Evolutionary conservation across 2,113 vertebrate species (phyloP).

Genomic region (Python bivittatus): DNA sequence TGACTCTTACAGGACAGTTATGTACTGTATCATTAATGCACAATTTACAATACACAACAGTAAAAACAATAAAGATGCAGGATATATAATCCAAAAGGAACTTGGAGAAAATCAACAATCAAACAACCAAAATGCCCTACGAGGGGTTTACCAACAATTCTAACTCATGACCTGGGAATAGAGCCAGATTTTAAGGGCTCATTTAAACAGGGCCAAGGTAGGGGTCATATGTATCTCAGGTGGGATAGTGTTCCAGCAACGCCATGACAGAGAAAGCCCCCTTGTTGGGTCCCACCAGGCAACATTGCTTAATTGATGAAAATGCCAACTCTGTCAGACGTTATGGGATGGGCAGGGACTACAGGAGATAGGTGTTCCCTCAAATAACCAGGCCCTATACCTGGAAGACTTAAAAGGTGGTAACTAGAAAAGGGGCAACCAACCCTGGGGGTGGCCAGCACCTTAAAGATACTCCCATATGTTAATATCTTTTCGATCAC

Average conservation of each 20-base stretch:
- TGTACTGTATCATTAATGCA: background rate
- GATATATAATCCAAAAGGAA: background rate
- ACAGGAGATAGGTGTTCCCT: background rate
- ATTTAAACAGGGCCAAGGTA: background rate
- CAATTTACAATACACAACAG: background rate
- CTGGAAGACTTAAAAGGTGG: background rate
- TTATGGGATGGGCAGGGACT: background rate
- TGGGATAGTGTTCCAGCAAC: background rate
- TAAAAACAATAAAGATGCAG: background rate
- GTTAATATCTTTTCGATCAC: too few relatives aligned
- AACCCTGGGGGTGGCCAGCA: too few relatives aligned
- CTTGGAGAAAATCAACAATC: background rate
- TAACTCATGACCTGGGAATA: background rate
- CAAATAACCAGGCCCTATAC: background rate
- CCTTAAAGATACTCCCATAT: too few relatives aligned
- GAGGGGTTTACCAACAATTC: background rate
- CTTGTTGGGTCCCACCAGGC: background rate
- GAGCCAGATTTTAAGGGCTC: background rate
- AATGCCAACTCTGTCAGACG: background rate
- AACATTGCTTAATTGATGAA: background rate
- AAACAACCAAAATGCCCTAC: background rate
- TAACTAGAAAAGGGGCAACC: too few relatives aligned
- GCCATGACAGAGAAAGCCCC: background rate
- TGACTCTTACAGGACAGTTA: background rate
- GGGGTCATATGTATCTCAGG: background rate